Evolutionary conservation across 2,113 vertebrate species (phyloP).

Genomic region (Engystomops pustulosus): DNA sequence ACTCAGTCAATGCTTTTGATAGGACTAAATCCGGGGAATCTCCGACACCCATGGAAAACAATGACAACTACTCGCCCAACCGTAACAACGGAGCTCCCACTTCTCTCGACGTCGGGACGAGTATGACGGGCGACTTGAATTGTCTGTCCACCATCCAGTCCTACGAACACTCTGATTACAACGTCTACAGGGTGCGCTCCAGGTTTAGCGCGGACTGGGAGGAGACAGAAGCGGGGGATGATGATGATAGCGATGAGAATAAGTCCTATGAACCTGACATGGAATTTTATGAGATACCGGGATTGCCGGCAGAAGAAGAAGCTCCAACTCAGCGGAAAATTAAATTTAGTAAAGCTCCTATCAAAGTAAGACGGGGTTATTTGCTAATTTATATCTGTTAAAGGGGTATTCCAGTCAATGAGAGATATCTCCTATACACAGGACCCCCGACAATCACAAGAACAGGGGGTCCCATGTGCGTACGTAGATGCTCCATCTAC

Average conservation of each 20-base stretch:
- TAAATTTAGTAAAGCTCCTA: slow-evolving; percentile 89
- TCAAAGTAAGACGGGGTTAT: slow-evolving; percentile 91
- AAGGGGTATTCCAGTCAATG: too few species aligned
- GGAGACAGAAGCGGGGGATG: slow-evolving; percentile 90
- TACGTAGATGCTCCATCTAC: too few species aligned
- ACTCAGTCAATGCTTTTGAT: slow-evolving; percentile 54
- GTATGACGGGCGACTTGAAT: slow-evolving; percentile 68
- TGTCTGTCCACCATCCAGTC: slow-evolving; percentile 71
- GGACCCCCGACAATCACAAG: too few species aligned
- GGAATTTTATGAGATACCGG: slow-evolving; percentile 87
- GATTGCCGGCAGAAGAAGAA: slow-evolving; percentile 88
- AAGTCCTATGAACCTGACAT: slow-evolving; percentile 86
- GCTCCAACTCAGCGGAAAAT: slow-evolving; percentile 91
- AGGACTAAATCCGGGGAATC: slow-evolving; percentile 62
- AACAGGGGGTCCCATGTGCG: too few species aligned
- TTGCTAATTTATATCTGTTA: too few species aligned
- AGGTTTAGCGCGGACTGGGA: slow-evolving; percentile 88
- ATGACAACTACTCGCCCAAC: slow-evolving; percentile 62
- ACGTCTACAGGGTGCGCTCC: slow-evolving; percentile 82
- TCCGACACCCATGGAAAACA: slow-evolving; percentile 59
- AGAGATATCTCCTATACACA: too few species aligned
- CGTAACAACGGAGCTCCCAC: slow-evolving; percentile 62
- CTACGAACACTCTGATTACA: slow-evolving; percentile 83
- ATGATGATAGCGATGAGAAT: slow-evolving; percentile 89
- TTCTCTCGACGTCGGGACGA: slow-evolving; percentile 65